These are phyloP conservation scores for Periophthalmodon schlosseri DNA, from an alignment of 2,113 vertebrate genomes.

Conservation along the genomic window DNA sequence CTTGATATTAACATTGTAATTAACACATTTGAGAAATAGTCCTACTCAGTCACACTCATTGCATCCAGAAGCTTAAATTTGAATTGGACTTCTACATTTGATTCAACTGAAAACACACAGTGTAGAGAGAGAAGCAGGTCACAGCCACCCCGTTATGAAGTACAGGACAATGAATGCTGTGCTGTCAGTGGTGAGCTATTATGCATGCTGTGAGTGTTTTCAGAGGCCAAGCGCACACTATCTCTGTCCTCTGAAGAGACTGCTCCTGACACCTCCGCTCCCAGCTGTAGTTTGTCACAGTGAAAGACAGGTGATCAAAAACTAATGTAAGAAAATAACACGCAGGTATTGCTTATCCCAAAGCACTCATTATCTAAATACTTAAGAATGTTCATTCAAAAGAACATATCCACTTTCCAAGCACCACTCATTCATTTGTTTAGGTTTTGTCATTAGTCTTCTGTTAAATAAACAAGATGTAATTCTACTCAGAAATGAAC, in stretches of 20 bases:
- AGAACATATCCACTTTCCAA: slow-evolving; percentile 14
- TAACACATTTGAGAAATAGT: not conserved
- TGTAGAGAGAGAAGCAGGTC: slow-evolving; percentile 3
- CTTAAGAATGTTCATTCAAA: slow-evolving; percentile 25
- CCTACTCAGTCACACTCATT: not conserved
- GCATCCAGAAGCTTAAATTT: not conserved
- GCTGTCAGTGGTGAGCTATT: slow-evolving; percentile 55
- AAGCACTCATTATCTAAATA: slow-evolving; percentile 40
- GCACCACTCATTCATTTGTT: not conserved
- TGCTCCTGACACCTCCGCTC: slow-evolving; percentile 21
- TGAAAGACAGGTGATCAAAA: slow-evolving; percentile 51
- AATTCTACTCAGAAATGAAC: not conserved
- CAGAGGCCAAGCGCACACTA: slow-evolving; percentile 30
- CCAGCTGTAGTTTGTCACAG: slow-evolving; percentile 45
- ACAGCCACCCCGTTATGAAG: slow-evolving; percentile 2
- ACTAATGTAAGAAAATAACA: slow-evolving; percentile 19
- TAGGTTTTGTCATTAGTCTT: not conserved
- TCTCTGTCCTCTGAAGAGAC: slow-evolving; percentile 42
- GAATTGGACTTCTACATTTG: slow-evolving; percentile 16
- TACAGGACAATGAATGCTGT: slow-evolving; percentile 41
- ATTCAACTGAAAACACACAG: slow-evolving; percentile 14
- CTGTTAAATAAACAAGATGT: not conserved
- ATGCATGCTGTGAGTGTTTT: slow-evolving; percentile 63
- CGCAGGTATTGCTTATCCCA: slow-evolving; percentile 54
- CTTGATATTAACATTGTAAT: not conserved